phyloP scores from a whole-genome alignment of 2,888 invertebrate species.

The Hymenopus coronatus region DNA sequence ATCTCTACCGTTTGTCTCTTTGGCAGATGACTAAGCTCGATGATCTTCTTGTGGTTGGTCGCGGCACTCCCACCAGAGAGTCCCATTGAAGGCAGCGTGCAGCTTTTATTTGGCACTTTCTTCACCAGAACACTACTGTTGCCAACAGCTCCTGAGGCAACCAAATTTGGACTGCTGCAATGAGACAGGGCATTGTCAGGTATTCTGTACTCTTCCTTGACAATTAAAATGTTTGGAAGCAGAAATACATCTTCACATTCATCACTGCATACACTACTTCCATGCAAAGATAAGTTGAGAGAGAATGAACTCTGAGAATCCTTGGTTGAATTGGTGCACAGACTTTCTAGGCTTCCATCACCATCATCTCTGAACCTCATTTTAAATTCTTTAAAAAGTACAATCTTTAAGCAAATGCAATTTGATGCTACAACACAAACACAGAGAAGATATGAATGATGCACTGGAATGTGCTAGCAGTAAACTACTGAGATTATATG shows the following conservation, averaged over 20 bases:
- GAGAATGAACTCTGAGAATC: background rate
- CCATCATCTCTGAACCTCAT: background rate
- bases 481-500: background rate
- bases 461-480: background rate
- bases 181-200: background rate
- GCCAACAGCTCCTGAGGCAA: conserved; percentile 35
- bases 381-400: background rate
- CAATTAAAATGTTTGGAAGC: background rate
- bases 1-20: conserved; percentile 87
- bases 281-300: background rate
- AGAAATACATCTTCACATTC: background rate
- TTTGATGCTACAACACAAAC: background rate
- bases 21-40: conserved; percentile 75
- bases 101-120: conserved; percentile 68
- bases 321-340: background rate
- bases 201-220: background rate
- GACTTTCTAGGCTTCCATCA: background rate
- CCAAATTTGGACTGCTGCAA: conserved; percentile 30
- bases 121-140: conserved; percentile 57
- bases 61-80: conserved; percentile 48
- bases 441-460: background rate
- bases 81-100: conserved; percentile 38
- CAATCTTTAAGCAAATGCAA: background rate
- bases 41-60: conserved; percentile 65
- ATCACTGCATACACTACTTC: background rate